A percentile compares a stretch with the other conserved stretches of the same genome.
These are phyloP conservation scores for Machimus atricapillus DNA, from an alignment of 2,888 invertebrate genomes.

Conservation along the genomic window DNA sequence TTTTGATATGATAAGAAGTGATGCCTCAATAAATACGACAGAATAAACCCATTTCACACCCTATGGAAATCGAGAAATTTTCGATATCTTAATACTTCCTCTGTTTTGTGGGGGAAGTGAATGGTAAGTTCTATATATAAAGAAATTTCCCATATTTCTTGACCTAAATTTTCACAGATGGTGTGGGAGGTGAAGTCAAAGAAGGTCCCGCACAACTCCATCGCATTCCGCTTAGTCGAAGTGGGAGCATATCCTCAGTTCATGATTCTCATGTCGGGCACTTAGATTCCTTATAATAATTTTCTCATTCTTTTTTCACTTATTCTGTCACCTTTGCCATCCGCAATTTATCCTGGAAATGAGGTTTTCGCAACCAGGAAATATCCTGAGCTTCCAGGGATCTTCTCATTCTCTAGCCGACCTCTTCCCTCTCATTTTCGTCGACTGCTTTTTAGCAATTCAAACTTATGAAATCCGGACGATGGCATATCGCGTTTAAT, in stretches of 20 bases:
- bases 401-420: neutral
- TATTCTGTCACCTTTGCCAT: slow-evolving; percentile 13
- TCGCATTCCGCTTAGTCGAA: neutral
- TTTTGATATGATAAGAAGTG: neutral
- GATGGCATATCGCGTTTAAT: slow-evolving; percentile 25
- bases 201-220: neutral
- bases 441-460: neutral
- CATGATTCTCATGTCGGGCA: slow-evolving; percentile 3
- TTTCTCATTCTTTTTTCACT: slow-evolving; percentile 10
- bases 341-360: slow-evolving; percentile 25
- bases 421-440: neutral
- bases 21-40: neutral
- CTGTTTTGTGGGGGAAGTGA: neutral
- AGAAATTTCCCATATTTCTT: neutral
- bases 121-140: neutral
- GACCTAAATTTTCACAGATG: neutral
- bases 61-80: neutral
- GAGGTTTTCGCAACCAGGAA: neutral
- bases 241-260: neutral
- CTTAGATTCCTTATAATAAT: slow-evolving; percentile 17
- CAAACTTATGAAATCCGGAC: slow-evolving; percentile 23
- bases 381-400: neutral
- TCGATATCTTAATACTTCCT: neutral
- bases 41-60: neutral
- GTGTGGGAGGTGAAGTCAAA: neutral